Evolutionary conservation across 1,140 invertebrate species (phyloP), one percentile per base, ranked within the genome.

Genomic region (Hypothenemus hampei): DNA sequence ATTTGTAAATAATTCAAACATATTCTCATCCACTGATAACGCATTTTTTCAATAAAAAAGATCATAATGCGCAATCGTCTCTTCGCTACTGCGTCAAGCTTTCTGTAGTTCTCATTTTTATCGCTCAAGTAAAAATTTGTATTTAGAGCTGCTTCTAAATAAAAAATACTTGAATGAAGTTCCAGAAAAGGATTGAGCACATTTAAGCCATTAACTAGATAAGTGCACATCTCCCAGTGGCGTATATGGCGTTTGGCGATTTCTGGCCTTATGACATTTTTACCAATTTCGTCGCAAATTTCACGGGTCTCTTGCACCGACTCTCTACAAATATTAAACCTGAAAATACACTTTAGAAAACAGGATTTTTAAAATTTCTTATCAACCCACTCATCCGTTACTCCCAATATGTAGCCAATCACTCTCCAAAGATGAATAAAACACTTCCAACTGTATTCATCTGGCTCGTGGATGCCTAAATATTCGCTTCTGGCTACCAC

Each of bases 381-480:
- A 18, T 56, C 41, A 40, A 65, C 69, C 66, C 65, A 86, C 79
- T 78, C 81, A 61, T 94, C 89, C 57, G 90, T 80, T 11, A 93
- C 81, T 2, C 91, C 91, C 36, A 94, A 76, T 63, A 89, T 69
- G 62, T 84, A 78, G 1, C 89, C 90, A 22, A 93, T 81, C 1
- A 87, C 83, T 33, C 81, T 77, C 91, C 91, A 94, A 61, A 93
- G 82, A 67, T 94, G 89, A 1, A 88, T 69, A 41, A 89, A 83
- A n/a, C 82, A 83, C 40, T 87, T 82, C n/a, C 85, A 63, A 43
- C 87, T 84, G 19, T 81, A 75, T 7, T 74, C 61, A 15, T 73
- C 75, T 3, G 67, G 65, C 10, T 74, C 36, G 2, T 66, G 59
- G 2, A 91, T 72, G 1, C 87, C 86, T 22, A 91, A 74, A 23